Conservation (phyloP, 2,797 vertebrate genomes). For the Chaenodraco wilsoni region DNA sequence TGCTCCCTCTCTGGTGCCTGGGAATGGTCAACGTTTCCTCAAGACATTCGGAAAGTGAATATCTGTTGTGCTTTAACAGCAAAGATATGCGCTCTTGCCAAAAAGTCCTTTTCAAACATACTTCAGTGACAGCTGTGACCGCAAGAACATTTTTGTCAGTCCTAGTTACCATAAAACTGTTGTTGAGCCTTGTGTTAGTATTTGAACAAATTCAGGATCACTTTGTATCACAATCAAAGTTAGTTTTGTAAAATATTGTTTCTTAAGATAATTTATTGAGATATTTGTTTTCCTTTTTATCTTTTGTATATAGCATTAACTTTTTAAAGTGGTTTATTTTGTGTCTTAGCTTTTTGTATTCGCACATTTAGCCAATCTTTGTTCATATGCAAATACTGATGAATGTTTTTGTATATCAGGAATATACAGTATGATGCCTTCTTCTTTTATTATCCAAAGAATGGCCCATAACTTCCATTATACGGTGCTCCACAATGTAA, state of each 20-base stretch:
- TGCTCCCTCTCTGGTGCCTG: conserved; percentile 57
- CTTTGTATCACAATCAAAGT: conserved; percentile 75
- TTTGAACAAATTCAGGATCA: conserved; percentile 73
- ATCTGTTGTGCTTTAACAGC: conserved; percentile 70
- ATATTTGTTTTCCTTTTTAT: conserved; percentile 71
- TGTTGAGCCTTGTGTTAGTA: conserved; percentile 68
- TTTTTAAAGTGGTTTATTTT: conserved; percentile 75
- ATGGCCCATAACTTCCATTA: conserved; percentile 55
- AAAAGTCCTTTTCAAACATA: conserved; percentile 51
- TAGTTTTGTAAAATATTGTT: conserved; percentile 83
- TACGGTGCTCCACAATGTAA: conserved; percentile 56
- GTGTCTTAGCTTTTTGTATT: conserved; percentile 78
- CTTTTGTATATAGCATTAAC: conserved; percentile 81
- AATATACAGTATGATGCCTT: conserved; percentile 75
- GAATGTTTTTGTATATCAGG: conserved; percentile 83
- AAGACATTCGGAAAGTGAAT: conserved; percentile 62
- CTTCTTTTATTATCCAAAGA: conserved; percentile 77
- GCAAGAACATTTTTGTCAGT: conserved; percentile 59
- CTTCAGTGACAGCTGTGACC: conserved; percentile 75
- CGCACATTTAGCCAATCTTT: conserved; percentile 76
- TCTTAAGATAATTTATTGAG: conserved; percentile 85
- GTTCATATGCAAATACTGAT: conserved; percentile 78
- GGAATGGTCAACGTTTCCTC: conserved; percentile 55
- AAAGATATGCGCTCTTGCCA: conserved; percentile 56
- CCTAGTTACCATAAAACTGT: conserved; percentile 58